Percentiles rank a stretch among this genome's conserved stretches.
Conservation (phyloP, 2,113 vertebrate genomes). For the Ahaetulla prasina region DNA sequence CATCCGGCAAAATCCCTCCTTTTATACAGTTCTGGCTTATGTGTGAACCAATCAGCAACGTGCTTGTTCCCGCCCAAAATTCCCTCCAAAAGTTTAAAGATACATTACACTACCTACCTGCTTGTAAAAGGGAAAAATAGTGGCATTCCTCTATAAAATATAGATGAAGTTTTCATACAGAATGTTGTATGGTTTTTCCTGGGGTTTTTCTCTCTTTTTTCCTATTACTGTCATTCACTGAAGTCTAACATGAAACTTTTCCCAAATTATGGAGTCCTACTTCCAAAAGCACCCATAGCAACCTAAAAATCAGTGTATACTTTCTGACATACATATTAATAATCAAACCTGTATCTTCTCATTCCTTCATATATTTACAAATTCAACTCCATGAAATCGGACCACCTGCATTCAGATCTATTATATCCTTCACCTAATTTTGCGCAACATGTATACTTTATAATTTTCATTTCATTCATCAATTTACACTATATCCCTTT, state of each 20-base stretch:
- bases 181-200: neutral
- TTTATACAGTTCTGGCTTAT: no score
- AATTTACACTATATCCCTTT: neutral
- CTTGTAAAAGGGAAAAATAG: neutral
- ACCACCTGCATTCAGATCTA: neutral
- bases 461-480: neutral
- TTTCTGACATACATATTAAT: no score
- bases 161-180: neutral
- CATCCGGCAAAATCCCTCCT: no score
- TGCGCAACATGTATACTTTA: neutral
- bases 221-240: neutral
- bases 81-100: no score
- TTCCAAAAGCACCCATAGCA: neutral
- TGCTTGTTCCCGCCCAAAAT: no score
- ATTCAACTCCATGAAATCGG: neutral
- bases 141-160: neutral
- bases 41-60: no score
- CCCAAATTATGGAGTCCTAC: neutral
- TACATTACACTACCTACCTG: no score
- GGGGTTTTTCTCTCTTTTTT: neutral
- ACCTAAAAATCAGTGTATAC: neutral
- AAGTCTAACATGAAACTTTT: neutral
- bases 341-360: neutral
- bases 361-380: neutral
- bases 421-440: neutral